Conservation (phyloP, 2,888 invertebrate genomes). For the Ferrisia virgata region DNA sequence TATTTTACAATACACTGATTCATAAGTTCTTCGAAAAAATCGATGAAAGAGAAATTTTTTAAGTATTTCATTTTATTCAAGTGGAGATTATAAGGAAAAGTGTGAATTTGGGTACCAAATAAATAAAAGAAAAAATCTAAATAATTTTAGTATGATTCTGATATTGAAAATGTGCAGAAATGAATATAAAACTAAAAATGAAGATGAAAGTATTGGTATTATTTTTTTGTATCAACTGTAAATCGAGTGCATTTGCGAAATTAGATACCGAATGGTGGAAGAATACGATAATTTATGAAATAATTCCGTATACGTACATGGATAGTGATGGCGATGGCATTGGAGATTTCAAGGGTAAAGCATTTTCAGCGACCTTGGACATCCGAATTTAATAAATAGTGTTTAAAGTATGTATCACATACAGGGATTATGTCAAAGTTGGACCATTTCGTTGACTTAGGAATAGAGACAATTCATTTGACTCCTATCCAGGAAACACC, state of each 20-base stretch:
- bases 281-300: neutral
- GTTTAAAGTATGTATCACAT: neutral
- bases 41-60: too few relatives aligned
- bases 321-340: neutral
- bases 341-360: neutral
- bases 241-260: neutral
- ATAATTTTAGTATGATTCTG: too few relatives aligned
- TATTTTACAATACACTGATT: too few relatives aligned
- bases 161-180: too few relatives aligned
- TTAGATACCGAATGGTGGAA: neutral
- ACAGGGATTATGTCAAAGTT: neutral
- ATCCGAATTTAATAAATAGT: too few relatives aligned
- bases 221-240: neutral
- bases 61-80: too few relatives aligned
- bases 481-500: neutral
- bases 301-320: neutral
- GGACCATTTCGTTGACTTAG: constrained; percentile 52
- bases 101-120: too few relatives aligned
- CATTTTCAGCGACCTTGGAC: too few relatives aligned
- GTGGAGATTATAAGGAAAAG: too few relatives aligned
- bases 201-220: constrained; percentile 57
- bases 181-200: too few relatives aligned
- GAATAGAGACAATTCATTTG: neutral
- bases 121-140: too few relatives aligned
- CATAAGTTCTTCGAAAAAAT: too few relatives aligned